Evolutionary conservation across 2,113 vertebrate species (phyloP), one percentile per base, ranked within the genome.

Genomic region (Hydropotes inermis): DNA sequence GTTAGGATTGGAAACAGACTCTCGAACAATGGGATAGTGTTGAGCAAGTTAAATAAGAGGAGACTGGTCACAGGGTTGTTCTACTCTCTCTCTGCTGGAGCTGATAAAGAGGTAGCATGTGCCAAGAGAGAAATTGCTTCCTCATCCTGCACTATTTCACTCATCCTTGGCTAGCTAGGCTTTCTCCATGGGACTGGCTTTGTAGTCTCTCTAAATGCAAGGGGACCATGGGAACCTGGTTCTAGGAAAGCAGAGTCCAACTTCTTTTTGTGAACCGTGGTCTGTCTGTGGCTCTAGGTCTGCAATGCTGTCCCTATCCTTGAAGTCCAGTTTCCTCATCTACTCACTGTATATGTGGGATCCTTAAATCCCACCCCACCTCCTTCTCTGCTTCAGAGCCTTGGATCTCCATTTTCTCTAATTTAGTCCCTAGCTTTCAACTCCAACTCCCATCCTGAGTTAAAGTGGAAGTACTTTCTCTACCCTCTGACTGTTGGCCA

Each of bases 101-200:
- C 98, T 99, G 28, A 99, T 99, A 78, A 99, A 97, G 91, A 98
- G 98, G 94, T 99, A 98, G 86, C 97, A 74, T 30, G 96, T 89
- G 27, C 92, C 89, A 85, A 91, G 47, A 91, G 36, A 78, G 14
- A 92, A 93, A 28, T 54, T 97, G 43, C 61, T 96, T 85, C n/a
- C 28, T 97, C 30, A 30, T 74, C 21, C 21, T 36, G 78, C 19
- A 45, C 30, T 83, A 43, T 93, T 97, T 87, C 27, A 60, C 27
- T 95, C 19, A 85, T 54, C n/a, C 64, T 76, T 95, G 27, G 58
- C 27, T 92, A 54, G 54, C 27, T 61, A 14, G 54, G 7, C 58
- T 92, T 83, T 89, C 60, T 33, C 39, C 10, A 82, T 25, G 33
- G 86, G 45, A 17, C 57, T 79, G 43, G 8, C 81, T 78, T 81